Evolutionary conservation across 2,797 vertebrate genomes (phyloP).

Genomic region (Acipenser oxyrinchus): DNA sequence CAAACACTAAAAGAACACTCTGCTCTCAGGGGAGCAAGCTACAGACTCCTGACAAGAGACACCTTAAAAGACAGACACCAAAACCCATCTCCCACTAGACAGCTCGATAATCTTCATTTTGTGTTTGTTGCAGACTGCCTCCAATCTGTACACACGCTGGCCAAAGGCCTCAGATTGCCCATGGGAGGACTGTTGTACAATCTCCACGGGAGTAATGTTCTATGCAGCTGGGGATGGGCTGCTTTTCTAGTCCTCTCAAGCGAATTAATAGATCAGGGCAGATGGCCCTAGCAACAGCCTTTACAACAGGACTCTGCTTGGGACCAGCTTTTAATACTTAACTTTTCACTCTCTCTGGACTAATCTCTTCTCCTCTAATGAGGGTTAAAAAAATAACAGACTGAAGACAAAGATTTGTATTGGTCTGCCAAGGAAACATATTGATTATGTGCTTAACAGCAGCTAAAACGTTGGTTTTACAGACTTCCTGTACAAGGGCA

Average conservation of each 20-base stretch:
- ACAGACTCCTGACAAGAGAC: not conserved
- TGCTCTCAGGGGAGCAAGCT: not conserved
- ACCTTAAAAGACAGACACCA: conserved; percentile 9
- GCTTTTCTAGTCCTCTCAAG: conserved; percentile 21
- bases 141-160: rapidly evolving
- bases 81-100: conserved; percentile 16
- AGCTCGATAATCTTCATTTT: not conserved
- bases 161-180: not conserved
- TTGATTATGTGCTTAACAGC: not conserved
- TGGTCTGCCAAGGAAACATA: not conserved
- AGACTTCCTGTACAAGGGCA: too few relatives aligned
- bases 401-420: not conserved
- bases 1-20: not conserved
- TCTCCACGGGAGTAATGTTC: conserved; percentile 6
- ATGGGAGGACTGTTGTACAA: not conserved
- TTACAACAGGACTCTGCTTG: conserved; percentile 19
- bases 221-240: not conserved
- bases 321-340: conserved; percentile 16
- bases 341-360: conserved; percentile 19
- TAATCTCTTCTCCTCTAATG: conserved; percentile 9
- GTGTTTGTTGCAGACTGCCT: not conserved
- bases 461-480: too few relatives aligned
- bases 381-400: conserved; percentile 3
- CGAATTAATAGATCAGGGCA: conserved; percentile 22
- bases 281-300: conserved; percentile 21